These are phyloP conservation scores for Lasiurus borealis DNA, from an alignment of 2,113 vertebrate genomes.

Conservation along the genomic window DNA sequence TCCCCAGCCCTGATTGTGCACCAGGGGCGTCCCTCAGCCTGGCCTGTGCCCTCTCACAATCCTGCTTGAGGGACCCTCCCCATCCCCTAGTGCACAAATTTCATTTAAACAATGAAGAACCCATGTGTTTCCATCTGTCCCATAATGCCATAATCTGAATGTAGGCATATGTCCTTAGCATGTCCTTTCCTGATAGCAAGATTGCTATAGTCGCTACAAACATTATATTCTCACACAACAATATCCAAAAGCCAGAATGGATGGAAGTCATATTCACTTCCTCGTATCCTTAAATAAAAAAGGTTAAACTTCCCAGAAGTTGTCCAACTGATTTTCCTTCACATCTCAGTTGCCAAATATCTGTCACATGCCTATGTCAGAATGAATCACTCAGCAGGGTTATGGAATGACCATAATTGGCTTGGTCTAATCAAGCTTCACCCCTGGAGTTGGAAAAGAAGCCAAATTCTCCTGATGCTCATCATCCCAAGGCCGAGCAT, in stretches of 20 bases:
- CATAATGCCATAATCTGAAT: neutral
- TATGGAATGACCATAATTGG: slow-evolving; percentile 64
- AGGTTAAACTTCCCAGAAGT: slow-evolving; percentile 37
- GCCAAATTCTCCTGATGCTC: slow-evolving; percentile 65
- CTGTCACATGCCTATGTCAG: slow-evolving; percentile 62
- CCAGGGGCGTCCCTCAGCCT: no score
- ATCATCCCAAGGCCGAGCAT: neutral
- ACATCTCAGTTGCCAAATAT: slow-evolving; percentile 62
- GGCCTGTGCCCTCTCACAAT: no score
- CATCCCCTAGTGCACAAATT: no score
- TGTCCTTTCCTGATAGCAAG: neutral
- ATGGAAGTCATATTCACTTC: neutral
- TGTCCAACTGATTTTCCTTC: slow-evolving; percentile 47
- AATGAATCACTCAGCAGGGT: slow-evolving; percentile 68
- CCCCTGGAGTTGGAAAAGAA: slow-evolving; percentile 38
- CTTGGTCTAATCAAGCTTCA: slow-evolving; percentile 70
- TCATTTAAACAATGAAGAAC: neutral
- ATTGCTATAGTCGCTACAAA: neutral
- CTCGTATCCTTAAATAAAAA: slow-evolving; percentile 20
- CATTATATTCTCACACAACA: neutral
- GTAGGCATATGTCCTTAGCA: neutral
- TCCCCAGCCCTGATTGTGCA: no score
- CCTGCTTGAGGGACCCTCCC: no score
- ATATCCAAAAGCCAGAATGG: slow-evolving; percentile 3
- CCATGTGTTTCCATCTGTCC: neutral